Evolutionary conservation across 2,888 invertebrate genomes (phyloP).

Genomic region (Drosophila niveifrons): DNA sequence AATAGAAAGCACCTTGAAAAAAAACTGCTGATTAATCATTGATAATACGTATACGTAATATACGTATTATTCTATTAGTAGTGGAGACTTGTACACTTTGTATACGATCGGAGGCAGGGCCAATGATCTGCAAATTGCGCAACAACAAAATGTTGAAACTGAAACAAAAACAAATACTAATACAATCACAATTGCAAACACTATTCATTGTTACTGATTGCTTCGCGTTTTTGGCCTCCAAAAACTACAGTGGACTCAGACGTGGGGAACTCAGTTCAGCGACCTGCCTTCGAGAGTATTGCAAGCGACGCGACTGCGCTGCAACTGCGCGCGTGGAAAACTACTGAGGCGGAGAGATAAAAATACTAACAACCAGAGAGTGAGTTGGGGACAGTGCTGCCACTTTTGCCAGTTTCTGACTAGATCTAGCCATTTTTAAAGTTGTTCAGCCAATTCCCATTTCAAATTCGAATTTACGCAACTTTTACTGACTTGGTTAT

Average conservation of each 20-base stretch:
- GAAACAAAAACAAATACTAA: constrained; percentile 19
- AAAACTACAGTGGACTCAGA: constrained; percentile 25
- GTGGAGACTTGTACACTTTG: neutral
- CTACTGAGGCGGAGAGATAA: constrained; percentile 54
- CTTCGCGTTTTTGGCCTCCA: constrained; percentile 62
- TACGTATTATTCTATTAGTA: constrained; percentile 1
- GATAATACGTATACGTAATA: constrained; percentile 14
- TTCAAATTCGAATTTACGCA: too few relatives aligned
- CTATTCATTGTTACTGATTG: constrained; percentile 48
- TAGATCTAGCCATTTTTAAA: too few relatives aligned
- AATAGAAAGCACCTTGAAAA: constrained; percentile 51
- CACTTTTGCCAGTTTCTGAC: too few relatives aligned
- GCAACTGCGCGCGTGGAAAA: constrained; percentile 57
- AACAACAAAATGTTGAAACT: constrained; percentile 49
- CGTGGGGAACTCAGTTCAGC: constrained; percentile 59
- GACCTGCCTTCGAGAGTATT: constrained; percentile 62
- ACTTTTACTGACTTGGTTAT: too few relatives aligned
- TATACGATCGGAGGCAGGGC: constrained; percentile 48
- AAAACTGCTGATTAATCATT: constrained; percentile 54
- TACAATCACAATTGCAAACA: constrained; percentile 48
- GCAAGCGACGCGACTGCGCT: constrained; percentile 49
- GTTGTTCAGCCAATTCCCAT: too few relatives aligned
- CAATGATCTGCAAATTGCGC: constrained; percentile 72
- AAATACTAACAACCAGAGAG: constrained; percentile 36
- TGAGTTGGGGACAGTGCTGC: constrained; percentile 12